Conservation (phyloP, 2,113 vertebrate species). For the Egretta garzetta region DNA sequence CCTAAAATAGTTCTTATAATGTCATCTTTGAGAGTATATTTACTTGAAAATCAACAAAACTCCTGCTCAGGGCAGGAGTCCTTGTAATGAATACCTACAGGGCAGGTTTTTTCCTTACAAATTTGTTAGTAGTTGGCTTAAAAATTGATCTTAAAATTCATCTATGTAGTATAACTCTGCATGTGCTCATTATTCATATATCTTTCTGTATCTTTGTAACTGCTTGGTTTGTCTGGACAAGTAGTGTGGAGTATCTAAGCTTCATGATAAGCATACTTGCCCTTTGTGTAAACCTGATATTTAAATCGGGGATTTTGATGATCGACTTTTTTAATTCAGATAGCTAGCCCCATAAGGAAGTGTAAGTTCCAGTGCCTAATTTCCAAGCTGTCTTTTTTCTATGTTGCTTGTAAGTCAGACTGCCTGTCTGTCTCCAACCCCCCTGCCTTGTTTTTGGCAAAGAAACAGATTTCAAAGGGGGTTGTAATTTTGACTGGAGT, state of each 20-base stretch:
- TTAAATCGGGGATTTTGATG: background rate
- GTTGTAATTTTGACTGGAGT: background rate
- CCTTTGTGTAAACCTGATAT: background rate
- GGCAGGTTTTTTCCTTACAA: fast-evolving
- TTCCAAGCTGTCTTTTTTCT: background rate
- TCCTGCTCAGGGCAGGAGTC: background rate
- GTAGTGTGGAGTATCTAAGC: background rate
- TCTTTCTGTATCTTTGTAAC: background rate
- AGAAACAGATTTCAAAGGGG: background rate
- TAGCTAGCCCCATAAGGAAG: background rate
- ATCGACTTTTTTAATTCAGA: background rate
- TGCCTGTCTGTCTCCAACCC: background rate
- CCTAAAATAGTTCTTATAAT: background rate
- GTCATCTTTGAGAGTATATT: background rate
- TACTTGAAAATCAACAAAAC: background rate
- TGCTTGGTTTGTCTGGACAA: background rate
- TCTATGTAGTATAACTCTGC: background rate
- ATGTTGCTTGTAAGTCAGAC: background rate
- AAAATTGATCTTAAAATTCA: background rate
- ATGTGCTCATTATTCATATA: background rate
- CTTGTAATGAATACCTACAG: background rate
- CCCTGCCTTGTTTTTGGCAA: background rate
- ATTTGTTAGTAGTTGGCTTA: background rate
- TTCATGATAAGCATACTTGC: background rate
- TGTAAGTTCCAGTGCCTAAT: background rate